Conservation (phyloP, 2,888 invertebrate species). For the Agrochola lychnidis region DNA sequence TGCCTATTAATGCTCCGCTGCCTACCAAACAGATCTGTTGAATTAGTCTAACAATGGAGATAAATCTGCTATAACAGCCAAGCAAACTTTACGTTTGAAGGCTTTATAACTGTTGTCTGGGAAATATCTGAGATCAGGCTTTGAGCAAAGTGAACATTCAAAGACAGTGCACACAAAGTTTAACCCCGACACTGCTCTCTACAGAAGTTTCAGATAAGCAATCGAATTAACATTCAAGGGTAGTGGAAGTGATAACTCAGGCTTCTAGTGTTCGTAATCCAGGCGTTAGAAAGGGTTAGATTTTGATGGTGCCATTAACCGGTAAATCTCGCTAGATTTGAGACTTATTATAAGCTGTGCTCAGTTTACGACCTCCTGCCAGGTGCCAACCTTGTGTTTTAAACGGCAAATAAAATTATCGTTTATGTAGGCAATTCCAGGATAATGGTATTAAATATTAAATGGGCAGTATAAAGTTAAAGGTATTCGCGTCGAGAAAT, state of each 20-base stretch:
- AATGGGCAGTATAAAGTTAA: constrained; percentile 32
- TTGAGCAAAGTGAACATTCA: constrained; percentile 27
- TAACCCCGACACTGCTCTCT: constrained; percentile 11
- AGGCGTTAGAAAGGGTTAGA: constrained; percentile 52
- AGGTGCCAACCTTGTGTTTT: constrained; percentile 50
- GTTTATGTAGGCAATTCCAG: constrained; percentile 46
- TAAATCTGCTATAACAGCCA: constrained; percentile 14
- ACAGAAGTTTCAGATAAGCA: constrained; percentile 57
- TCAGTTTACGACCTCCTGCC: constrained; percentile 60
- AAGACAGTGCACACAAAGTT: constrained; percentile 28
- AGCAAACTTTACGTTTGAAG: constrained; percentile 30
- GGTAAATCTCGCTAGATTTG: constrained; percentile 65
- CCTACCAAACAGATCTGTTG: constrained; percentile 36
- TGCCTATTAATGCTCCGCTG: constrained; percentile 31
- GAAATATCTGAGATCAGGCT: constrained; percentile 19
- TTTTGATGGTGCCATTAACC: constrained; percentile 55
- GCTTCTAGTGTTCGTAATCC: constrained; percentile 48
- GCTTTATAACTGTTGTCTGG: constrained; percentile 6
- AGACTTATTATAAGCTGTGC: constrained; percentile 66
- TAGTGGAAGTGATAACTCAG: constrained; percentile 65
- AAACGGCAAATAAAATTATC: constrained; percentile 65
- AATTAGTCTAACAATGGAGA: constrained; percentile 36
- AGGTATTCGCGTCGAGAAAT: constrained; percentile 17
- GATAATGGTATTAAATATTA: constrained; percentile 55
- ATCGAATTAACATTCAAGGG: constrained; percentile 67